Evolutionary conservation across 35 echinoderm and acorn worm species (phyloP).

Genomic region (Holothuria glaberrima): DNA sequence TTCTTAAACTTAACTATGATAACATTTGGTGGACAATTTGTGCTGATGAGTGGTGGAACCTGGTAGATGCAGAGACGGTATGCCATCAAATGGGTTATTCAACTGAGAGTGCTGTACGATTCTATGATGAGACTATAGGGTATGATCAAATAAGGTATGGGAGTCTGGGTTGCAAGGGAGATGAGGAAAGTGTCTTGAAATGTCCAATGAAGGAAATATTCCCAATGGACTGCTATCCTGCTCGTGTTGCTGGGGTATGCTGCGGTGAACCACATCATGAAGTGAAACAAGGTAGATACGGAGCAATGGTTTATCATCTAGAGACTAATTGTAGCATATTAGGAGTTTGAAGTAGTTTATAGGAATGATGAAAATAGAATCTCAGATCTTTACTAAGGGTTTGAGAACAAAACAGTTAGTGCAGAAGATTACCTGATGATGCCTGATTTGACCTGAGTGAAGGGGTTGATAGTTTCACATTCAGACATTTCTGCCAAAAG

Average conservation of each 20-base stretch:
- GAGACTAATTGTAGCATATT: too few species aligned
- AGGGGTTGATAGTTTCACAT: too few species aligned
- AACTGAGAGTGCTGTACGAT: slow-evolving; percentile 14
- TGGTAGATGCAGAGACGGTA: slow-evolving; percentile 18
- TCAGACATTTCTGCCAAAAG: too few species aligned
- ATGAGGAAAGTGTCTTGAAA: slow-evolving; percentile 18
- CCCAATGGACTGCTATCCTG: slow-evolving; percentile 8
- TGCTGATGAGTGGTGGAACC: not conserved
- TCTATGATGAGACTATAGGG: not conserved
- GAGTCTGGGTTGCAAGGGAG: not conserved
- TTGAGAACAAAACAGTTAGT: too few species aligned
- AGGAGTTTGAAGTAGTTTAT: too few species aligned
- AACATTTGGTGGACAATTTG: slow-evolving; percentile 40
- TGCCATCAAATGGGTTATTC: slow-evolving; percentile 30
- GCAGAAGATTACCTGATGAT: too few species aligned
- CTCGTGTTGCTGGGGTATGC: slow-evolving; percentile 11
- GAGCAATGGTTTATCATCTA: too few species aligned
- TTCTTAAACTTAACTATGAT: slow-evolving; percentile 6
- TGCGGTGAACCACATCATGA: slow-evolving; percentile 1
- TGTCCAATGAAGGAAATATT: slow-evolving; percentile 34
- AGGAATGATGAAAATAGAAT: too few species aligned
- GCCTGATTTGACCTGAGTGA: too few species aligned
- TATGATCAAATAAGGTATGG: slow-evolving; percentile 32
- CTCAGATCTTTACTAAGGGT: too few species aligned
- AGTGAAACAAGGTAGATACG: too few species aligned